Evolutionary conservation across 2,888 invertebrate species (phyloP), one percentile per base, ranked within the genome.

Genomic region (Tenthredo livida): DNA sequence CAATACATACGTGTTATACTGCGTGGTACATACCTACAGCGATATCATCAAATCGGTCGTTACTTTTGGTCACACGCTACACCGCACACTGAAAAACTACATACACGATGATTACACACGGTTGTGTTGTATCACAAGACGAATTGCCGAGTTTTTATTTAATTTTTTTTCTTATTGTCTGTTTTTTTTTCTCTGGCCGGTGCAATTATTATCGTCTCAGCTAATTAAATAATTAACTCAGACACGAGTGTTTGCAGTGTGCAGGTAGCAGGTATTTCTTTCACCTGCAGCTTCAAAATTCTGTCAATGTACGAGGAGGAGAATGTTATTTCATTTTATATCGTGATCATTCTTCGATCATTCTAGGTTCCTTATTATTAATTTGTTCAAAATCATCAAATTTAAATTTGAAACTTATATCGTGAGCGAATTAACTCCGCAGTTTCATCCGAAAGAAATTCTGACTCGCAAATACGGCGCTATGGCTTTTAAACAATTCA

Each of bases 211-310:
- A 40, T 73, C 40, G 43, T 43, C 47, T 43, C 73, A 43, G 43
- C 73, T 73, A 29, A 73, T 73, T 73, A 73, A 73, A 25, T 73
- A 73, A 73, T 73, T 73, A 73, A 40, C 40, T 43, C 21, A 25
- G 9, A 43, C 25, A 73, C 25, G 1, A n/a, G n/a, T 21, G 40
- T n/a, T 21, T n/a, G n/a, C 70, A 7, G 70, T 6, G 33, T 72
- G 70, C 70, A 40, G 17, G 70, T 40, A 9, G 0, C 37, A 37
- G 33, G n/a, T 33, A 9, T 33, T 37, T 9, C 40, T 40, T 72
- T 72, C 37, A 15, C 4, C 33, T 40, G 37, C n/a, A n/a, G 1
- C 29, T 15, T 33, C 17, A 40, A 40, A 17, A 10, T 9, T 72
- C 33, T 37, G n/a, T 72, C n/a, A 0, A n/a, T 7, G 15, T 29